Percentiles rank a stretch among this genome's conserved stretches.
phyloP scores from a whole-genome alignment of 2,888 invertebrate genomes.

The Campoplex nolae region DNA sequence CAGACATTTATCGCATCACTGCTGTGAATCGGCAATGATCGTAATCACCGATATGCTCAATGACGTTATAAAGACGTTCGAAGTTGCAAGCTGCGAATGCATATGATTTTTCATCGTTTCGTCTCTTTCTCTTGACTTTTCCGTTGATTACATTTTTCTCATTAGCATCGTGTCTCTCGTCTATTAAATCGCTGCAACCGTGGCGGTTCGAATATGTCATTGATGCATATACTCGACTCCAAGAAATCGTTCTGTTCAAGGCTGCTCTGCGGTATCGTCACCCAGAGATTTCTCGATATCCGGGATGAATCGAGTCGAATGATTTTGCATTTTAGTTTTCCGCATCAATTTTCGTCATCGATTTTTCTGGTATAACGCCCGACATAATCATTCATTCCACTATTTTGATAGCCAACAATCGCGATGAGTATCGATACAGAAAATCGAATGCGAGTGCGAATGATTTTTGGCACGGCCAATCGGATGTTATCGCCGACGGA shows the following conservation, averaged over 20 bases:
- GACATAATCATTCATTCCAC: no score
- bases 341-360: no score
- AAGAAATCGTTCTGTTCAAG: constrained; percentile 56
- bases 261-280: constrained; percentile 17
- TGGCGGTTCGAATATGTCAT: constrained; percentile 48
- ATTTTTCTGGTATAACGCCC: no score
- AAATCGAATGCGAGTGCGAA: not conserved
- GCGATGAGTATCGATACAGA: not conserved
- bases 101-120: not conserved
- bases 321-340: no score
- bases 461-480: not conserved
- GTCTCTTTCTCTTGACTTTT: constrained; percentile 40
- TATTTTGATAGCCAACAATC: not conserved
- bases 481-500: not conserved
- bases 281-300: constrained; percentile 56
- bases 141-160: constrained; percentile 64
- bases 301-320: constrained; percentile 23
- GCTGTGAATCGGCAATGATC: constrained; percentile 44
- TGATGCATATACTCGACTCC: constrained; percentile 43
- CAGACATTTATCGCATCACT: constrained; percentile 18
- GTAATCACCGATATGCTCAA: constrained; percentile 43
- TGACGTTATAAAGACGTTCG: not conserved
- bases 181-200: constrained; percentile 25
- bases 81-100: constrained; percentile 11
- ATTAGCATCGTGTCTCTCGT: constrained; percentile 40